Evolutionary conservation across 2,888 invertebrate species (phyloP).

Genomic region (Argyresthia goedartella): DNA sequence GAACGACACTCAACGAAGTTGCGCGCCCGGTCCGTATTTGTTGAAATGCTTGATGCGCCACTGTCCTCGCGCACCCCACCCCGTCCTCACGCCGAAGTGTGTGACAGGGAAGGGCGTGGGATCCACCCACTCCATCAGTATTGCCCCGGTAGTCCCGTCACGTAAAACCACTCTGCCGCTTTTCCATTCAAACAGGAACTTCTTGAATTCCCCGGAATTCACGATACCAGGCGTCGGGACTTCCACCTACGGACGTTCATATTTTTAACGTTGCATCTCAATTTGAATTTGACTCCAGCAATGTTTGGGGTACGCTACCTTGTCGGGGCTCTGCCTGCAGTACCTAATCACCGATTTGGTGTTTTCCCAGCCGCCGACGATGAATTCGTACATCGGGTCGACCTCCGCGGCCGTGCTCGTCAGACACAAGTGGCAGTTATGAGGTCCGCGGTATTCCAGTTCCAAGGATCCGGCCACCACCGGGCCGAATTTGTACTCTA

Average conservation of each 20-base stretch:
- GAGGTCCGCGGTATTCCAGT: conserved; percentile 72
- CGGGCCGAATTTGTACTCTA: conserved; percentile 72
- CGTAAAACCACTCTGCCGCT: conserved; percentile 65
- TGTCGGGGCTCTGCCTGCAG: conserved; percentile 73
- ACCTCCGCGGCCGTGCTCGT: conserved; percentile 65
- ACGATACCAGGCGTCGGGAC: conserved; percentile 71
- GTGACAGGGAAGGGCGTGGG: conserved; percentile 71
- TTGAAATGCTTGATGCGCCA: conserved; percentile 69
- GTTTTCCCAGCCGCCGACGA: conserved; percentile 79
- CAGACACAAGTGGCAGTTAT: conserved; percentile 76
- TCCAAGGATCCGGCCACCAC: conserved; percentile 63
- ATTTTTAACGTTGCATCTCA: conserved; percentile 7
- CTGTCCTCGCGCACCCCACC: conserved; percentile 74
- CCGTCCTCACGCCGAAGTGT: conserved; percentile 74
- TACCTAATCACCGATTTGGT: conserved; percentile 74
- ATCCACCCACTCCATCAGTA: conserved; percentile 73
- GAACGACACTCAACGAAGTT: conserved; percentile 47
- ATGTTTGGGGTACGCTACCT: conserved; percentile 46
- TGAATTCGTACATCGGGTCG: conserved; percentile 75
- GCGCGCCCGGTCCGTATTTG: conserved; percentile 20
- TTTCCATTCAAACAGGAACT: conserved; percentile 70
- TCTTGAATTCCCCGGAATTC: conserved; percentile 66
- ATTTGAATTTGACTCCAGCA: conserved; percentile 13
- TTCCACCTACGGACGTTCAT: conserved; percentile 58
- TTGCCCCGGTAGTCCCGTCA: conserved; percentile 53